Evolutionary conservation across 2,113 vertebrate genomes (phyloP), one percentile per base, ranked within the genome.

Genomic region (Pavo muticus): DNA sequence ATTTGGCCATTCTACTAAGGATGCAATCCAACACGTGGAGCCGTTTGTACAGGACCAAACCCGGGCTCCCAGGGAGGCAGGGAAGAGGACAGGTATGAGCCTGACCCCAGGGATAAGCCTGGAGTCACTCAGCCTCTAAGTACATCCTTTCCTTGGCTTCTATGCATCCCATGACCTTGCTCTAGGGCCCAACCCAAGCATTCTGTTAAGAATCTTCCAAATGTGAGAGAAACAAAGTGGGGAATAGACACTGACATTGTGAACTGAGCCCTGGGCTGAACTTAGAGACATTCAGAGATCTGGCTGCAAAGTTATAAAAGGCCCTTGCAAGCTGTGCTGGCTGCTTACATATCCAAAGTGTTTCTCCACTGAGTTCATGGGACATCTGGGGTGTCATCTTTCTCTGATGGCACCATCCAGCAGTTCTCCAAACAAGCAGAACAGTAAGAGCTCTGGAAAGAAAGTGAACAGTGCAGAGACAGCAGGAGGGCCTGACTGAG

Each of bases 371-470:
- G 54, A 47, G 29, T 47, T 77, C 71, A n/a, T 11, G 54, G 65
- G 37, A 42, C 45, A 67, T 24, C n/a, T 72, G 60, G 0, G 2
- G 37, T 23, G 47, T n/a, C 1, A 1, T 29, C 76, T 68, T 68
- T 13, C 84, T 75, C n/a, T 21, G 12, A 25, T 57, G n/a, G 42
- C 78, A 67, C n/a, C 74, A 54, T 45, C 29, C 69, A 69, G 47
- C 30, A 81, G 30, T 52, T 77, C 64, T 84, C 29, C 87, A 77
- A 84, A 76, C 84, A 93, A 81, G 81, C 52, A 63, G 84, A 87
- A 40, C 69, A 91, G 79, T 45, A 63, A 52, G 84, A 76, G 32
- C 37, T 76, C 37, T 77, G 52, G 74, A 57, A 74, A 44, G 56
- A 83, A 84, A 84, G 68, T 14, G 45, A 76, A 35, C 52, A 32